These are phyloP conservation scores for Drosophila suzukii DNA, from an alignment of 1,140 invertebrate species.

Conservation along the genomic window DNA sequence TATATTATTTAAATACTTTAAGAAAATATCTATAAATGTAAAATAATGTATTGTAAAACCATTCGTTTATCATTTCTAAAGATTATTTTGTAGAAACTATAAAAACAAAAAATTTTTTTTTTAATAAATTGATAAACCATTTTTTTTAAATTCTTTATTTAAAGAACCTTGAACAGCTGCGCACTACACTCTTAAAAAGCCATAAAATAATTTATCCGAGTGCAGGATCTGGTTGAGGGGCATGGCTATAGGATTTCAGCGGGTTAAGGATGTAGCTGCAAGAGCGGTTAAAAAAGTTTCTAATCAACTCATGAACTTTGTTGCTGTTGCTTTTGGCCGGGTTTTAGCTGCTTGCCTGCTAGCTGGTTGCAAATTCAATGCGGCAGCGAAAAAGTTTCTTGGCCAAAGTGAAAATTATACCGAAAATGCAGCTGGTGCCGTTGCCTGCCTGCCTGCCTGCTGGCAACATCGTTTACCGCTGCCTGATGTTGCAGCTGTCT, in stretches of 20 bases:
- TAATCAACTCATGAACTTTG: conserved; percentile 74
- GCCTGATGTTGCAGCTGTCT: conserved; percentile 6
- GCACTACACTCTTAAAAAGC: no score
- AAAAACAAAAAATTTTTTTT: not conserved
- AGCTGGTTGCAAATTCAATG: conserved; percentile 60
- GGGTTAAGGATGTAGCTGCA: conserved; percentile 34
- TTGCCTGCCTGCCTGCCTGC: conserved; percentile 6
- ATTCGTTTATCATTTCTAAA: no score
- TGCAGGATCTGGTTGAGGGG: conserved; percentile 13
- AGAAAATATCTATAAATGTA: no score
- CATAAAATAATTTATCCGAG: conserved; percentile 10
- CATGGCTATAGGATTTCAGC: conserved; percentile 6
- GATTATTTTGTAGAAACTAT: not conserved
- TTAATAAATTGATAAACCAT: no score
- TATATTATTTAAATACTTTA: no score
- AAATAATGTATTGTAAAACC: no score
- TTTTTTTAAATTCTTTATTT: no score
- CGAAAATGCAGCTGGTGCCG: conserved; percentile 25
- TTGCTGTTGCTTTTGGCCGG: conserved; percentile 28
- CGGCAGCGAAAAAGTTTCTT: conserved; percentile 53
- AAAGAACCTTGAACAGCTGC: no score
- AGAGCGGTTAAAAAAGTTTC: conserved; percentile 64
- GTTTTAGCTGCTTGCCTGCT: conserved; percentile 45
- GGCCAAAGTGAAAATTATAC: conserved; percentile 57
- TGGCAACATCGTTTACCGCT: conserved; percentile 40